Base-by-base conservation (phyloP, 92 coral and sea anemone species). In the Zoanthus sansibaricus region DNA sequence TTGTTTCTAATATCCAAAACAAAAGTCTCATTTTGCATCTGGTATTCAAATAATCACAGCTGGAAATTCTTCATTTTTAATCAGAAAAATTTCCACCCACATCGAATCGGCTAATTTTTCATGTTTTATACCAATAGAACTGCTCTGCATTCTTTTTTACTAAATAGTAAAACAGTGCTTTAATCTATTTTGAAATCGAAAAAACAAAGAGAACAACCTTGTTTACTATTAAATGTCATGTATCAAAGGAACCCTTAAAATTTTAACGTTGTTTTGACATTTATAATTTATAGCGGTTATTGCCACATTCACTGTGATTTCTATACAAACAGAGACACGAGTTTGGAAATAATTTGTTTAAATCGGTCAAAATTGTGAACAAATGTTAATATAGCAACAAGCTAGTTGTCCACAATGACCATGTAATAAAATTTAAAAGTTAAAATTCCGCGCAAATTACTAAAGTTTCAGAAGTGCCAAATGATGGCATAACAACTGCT, bases 211-310 rank as follows among this genome's bases (percentile, higher is more conserved):
- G 32, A 49, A 44, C 67, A 80, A 64, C 14, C 14, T 56, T 58
- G 83, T 78, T 78, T 61, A 44, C 44, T 78, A 33, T 37, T 17
- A 59, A 80, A n/a, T 62, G 30, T 59, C 20, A 31, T 44, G 31
- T 67, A 80, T 80, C 85, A 80, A 80, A 80, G 85, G 45, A 80
- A 14, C 17, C 18, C 59, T 80, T 80, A n/a, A 80, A 80, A 45
- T 80, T 46, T 80, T 80, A 80, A 80, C 10, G 12, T 48, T 80
- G 85, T 66, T 80, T 80, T 66, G 62, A 13, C 21, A 80, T 80
- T 80, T 64, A 64, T 80, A 80, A 80, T 80, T 80, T 15, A 80
- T 64, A 66, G 47, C 59, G 25, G 45, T 13, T 30, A 47, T 62
- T 17, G 45, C 85, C 85, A 12, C 75, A 80, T 20, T 64, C 25